A percentile compares a stretch with the other conserved stretches of the same genome.
Evolutionary conservation across 2,797 vertebrate species (phyloP).

Genomic region (Silurus aristotelis): DNA sequence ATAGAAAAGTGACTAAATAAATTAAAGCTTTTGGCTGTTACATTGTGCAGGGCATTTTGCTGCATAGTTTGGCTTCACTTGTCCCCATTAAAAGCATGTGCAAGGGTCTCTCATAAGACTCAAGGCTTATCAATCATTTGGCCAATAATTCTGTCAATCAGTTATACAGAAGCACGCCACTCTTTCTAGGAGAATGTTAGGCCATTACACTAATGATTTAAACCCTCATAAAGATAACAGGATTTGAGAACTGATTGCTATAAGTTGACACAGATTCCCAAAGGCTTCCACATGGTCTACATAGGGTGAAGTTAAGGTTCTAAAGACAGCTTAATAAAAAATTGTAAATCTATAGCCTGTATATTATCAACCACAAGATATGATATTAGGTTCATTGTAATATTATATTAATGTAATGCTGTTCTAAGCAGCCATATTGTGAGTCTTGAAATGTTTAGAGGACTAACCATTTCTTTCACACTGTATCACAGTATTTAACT

Average conservation of each 20-base stretch:
- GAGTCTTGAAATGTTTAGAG: neutral
- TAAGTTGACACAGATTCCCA: constrained; percentile 33
- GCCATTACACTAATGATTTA: constrained; percentile 41
- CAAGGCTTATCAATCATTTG: neutral
- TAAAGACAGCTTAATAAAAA: constrained; percentile 1
- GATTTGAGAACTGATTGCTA: constrained; percentile 36
- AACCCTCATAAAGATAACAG: constrained; percentile 46
- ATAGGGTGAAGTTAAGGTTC: neutral
- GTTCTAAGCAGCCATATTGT: neutral
- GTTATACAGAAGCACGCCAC: neutral
- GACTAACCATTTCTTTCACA: neutral
- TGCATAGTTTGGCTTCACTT: neutral
- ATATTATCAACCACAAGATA: neutral
- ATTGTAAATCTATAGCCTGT: neutral
- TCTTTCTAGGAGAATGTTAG: constrained; percentile 33
- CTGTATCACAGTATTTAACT: neutral
- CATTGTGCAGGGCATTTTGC: neutral
- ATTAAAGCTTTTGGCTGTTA: neutral
- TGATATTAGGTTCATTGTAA: neutral
- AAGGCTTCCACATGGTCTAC: constrained; percentile 2
- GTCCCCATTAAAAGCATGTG: neutral
- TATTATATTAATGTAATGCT: neutral
- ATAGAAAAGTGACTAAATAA: neutral
- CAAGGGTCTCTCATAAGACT: neutral
- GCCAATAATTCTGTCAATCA: neutral